phyloP scores from a whole-genome alignment of 2,888 invertebrate genomes.

The Philhelius pedissequus region DNA sequence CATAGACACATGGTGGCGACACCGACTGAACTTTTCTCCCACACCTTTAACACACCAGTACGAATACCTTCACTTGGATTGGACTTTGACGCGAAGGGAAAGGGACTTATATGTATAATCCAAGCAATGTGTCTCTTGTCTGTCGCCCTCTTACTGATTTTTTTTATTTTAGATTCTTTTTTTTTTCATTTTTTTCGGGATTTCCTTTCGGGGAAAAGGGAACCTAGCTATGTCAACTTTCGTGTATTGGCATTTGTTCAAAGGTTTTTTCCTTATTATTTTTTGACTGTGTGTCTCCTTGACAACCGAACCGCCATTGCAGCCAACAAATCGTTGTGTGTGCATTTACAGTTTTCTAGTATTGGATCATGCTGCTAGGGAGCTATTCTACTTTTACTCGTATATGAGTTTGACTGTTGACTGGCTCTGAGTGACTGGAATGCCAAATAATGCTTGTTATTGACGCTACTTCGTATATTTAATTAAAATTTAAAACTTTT shows the following conservation, averaged over 20 bases:
- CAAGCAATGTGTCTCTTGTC: slow-evolving; percentile 50
- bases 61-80: background rate
- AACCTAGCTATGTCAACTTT: slow-evolving; percentile 35
- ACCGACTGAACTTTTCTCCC: slow-evolving; percentile 16
- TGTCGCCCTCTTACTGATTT: slow-evolving; percentile 13
- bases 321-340: background rate
- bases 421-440: slow-evolving; percentile 66
- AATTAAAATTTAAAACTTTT: slow-evolving; percentile 68
- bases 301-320: background rate
- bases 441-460: slow-evolving; percentile 68
- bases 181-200: background rate
- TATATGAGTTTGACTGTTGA: slow-evolving; percentile 44
- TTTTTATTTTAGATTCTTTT: background rate
- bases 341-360: background rate
- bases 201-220: slow-evolving; percentile 2
- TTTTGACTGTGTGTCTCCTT: slow-evolving; percentile 2
- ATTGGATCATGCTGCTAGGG: background rate
- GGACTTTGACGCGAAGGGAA: too few species aligned
- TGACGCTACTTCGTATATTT: slow-evolving; percentile 67
- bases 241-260: slow-evolving; percentile 59
- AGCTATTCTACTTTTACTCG: too few species aligned
- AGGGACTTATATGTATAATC: slow-evolving; percentile 41
- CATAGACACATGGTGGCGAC: slow-evolving; percentile 51
- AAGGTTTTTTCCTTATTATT: slow-evolving; percentile 15
- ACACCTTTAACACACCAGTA: background rate